Percentiles rank a stretch among this genome's conserved stretches.
Evolutionary conservation across 2,113 vertebrate species (phyloP).

Genomic region (Triplophysa siluroides): DNA sequence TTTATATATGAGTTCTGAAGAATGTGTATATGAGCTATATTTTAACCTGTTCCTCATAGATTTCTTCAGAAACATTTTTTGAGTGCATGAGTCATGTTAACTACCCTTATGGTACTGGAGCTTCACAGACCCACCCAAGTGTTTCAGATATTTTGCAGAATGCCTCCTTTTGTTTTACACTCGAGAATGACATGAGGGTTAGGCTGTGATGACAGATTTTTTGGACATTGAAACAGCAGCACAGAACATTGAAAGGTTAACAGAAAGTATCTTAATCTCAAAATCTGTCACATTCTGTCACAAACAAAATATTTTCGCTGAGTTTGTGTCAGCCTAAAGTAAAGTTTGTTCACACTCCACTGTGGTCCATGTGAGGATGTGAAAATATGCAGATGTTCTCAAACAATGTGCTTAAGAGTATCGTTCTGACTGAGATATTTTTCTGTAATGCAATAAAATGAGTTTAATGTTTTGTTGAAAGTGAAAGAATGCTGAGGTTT

Average conservation of each 20-base stretch:
- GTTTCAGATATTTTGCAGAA: not conserved
- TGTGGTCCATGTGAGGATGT: conserved; percentile 1
- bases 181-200: not conserved
- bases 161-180: not conserved
- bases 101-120: no score
- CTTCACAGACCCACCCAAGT: no score
- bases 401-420: not conserved
- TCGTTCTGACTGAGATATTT: not conserved
- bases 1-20: no score
- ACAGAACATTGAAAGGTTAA: not conserved
- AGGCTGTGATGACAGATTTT: not conserved
- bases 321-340: not conserved
- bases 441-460: not conserved
- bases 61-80: no score
- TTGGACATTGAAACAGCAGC: not conserved
- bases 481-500: not conserved
- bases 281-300: not conserved
- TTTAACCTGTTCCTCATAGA: no score
- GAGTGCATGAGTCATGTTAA: no score
- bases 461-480: not conserved
- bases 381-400: not conserved
- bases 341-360: not conserved
- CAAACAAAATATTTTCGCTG: not conserved
- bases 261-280: not conserved
- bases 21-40: no score